These are phyloP conservation scores for Eupristina koningsbergeri DNA, from an alignment of 1,140 invertebrate species.

Conservation along the genomic window DNA sequence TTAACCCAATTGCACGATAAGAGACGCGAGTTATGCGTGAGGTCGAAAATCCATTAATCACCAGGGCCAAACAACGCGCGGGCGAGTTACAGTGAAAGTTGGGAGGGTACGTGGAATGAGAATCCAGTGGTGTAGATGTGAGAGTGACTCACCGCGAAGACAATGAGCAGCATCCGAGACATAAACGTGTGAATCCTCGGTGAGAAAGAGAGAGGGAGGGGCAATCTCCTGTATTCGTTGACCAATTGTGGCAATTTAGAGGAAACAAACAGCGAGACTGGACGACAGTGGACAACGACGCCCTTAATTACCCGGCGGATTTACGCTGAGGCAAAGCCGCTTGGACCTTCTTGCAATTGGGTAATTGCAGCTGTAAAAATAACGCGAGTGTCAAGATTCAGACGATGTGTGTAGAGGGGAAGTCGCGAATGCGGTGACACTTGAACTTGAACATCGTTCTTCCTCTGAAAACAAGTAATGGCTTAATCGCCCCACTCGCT, in stretches of 20 bases:
- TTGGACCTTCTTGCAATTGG: not conserved
- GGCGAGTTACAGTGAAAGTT: conserved; percentile 34
- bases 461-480: too few relatives aligned
- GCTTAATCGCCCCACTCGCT: too few relatives aligned
- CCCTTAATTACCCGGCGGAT: not conserved
- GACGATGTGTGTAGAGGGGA: too few relatives aligned
- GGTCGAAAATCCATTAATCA: conserved; percentile 30
- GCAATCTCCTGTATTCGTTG: conserved; percentile 40
- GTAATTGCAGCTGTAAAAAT: not conserved
- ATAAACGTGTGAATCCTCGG: too few relatives aligned
- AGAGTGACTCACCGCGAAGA: conserved; percentile 20
- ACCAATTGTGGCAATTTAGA: conserved; percentile 48
- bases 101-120: not conserved
- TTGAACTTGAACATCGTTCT: not conserved
- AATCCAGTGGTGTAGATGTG: not conserved
- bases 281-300: too few relatives aligned
- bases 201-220: conserved; percentile 14
- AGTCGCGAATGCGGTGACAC: too few relatives aligned
- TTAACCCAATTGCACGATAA: too few relatives aligned
- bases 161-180: conserved; percentile 25
- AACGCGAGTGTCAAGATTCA: too few relatives aligned
- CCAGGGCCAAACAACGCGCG: not conserved
- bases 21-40: not conserved
- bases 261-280: not conserved
- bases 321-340: not conserved